These are phyloP conservation scores for Poecile montanus DNA, from an alignment of 2,797 vertebrate genomes.

Conservation along the genomic window DNA sequence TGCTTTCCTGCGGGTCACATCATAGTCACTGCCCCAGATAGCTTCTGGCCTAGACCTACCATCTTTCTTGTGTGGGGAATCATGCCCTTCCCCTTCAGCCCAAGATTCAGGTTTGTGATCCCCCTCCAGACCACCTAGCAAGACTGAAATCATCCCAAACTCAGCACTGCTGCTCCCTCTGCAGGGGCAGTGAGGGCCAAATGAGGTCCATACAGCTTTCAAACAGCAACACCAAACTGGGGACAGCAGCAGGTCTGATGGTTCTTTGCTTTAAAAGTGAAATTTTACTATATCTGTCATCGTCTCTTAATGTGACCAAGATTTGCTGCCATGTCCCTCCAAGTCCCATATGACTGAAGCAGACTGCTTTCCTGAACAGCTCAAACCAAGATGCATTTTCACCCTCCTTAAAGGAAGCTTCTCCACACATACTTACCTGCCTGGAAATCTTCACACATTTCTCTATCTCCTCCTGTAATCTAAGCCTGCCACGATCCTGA, in stretches of 20 bases:
- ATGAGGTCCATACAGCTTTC: background rate
- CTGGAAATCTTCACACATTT: background rate
- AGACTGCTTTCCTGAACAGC: background rate
- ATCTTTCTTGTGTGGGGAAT: background rate
- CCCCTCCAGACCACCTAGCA: background rate
- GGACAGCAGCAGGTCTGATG: background rate
- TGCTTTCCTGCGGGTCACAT: background rate
- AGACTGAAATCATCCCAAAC: background rate
- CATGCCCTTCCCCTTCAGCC: background rate
- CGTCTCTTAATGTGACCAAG: background rate
- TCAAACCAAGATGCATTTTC: background rate
- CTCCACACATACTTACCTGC: background rate
- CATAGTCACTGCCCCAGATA: background rate
- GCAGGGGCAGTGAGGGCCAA: background rate
- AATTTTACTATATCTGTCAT: background rate
- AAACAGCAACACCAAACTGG: background rate
- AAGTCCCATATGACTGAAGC: background rate
- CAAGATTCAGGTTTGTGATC: background rate
- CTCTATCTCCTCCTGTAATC: background rate
- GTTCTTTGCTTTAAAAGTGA: background rate
- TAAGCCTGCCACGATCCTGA: background rate
- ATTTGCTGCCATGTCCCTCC: background rate
- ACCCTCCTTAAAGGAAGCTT: background rate
- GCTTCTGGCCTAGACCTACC: background rate
- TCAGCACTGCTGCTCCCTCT: background rate